Evolutionary conservation across 2,113 vertebrate genomes (phyloP).

Genomic region (Theropithecus gelada): DNA sequence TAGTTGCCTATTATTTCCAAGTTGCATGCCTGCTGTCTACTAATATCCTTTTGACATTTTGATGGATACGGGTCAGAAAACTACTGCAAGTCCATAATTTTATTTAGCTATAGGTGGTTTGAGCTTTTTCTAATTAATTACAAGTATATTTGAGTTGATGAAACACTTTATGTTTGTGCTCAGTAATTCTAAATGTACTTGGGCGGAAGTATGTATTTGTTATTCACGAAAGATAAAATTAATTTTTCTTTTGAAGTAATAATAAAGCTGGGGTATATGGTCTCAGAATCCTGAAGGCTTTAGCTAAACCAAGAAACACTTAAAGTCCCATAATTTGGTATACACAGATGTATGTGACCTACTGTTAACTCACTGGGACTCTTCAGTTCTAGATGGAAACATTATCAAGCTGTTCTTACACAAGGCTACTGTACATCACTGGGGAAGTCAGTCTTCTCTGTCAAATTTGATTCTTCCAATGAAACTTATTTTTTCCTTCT

Average conservation of each 20-base stretch:
- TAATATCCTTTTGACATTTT: constrained; percentile 76
- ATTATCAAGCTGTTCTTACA: background rate
- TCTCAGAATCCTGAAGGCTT: background rate
- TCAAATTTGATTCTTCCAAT: background rate
- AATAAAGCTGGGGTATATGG: background rate
- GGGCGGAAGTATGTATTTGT: background rate
- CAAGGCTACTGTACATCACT: fast-evolving
- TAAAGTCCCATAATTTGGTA: background rate
- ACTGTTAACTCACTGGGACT: background rate
- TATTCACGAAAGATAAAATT: background rate
- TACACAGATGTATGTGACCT: background rate
- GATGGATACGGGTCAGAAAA: constrained; percentile 79
- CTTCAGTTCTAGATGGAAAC: background rate
- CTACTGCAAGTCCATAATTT: constrained; percentile 71
- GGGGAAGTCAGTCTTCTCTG: background rate
- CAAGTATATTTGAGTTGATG: constrained; percentile 43
- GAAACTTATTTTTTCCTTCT: background rate
- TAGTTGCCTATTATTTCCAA: constrained; percentile 54
- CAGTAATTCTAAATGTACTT: background rate
- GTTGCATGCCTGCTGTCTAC: constrained; percentile 56
- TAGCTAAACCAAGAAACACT: background rate
- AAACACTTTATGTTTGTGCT: background rate
- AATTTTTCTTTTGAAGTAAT: background rate
- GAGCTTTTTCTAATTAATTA: constrained; percentile 66
- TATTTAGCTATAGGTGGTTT: constrained; percentile 73